Percentiles rank a stretch among this genome's conserved stretches.
phyloP scores from a whole-genome alignment of 2,888 invertebrate species.

The Arctia plantaginis region DNA sequence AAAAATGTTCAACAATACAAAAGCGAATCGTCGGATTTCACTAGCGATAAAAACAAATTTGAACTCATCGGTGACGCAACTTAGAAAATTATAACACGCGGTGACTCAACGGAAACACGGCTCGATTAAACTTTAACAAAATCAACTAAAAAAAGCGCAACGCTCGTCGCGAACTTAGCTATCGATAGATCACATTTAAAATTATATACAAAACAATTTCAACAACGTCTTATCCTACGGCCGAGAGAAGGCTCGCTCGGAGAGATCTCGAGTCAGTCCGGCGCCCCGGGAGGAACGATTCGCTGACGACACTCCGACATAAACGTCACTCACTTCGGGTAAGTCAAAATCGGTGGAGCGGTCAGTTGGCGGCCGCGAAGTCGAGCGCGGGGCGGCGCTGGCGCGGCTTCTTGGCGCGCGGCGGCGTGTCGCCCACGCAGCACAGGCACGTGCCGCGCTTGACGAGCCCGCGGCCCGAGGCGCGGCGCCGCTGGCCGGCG shows the following conservation, averaged over 20 bases:
- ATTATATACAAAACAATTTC: conserved; percentile 82
- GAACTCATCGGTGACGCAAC: conserved; percentile 72
- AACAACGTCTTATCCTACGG: conserved; percentile 67
- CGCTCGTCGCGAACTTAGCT: conserved; percentile 58
- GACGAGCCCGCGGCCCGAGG: conserved; percentile 85
- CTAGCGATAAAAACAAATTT: conserved; percentile 61
- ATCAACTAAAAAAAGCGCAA: conserved; percentile 27
- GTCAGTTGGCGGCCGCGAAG: conserved; percentile 54
- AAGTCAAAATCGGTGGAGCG: background rate
- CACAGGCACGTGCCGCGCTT: conserved; percentile 87
- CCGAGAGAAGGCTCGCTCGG: conserved; percentile 58
- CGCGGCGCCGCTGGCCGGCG: conserved; percentile 43
- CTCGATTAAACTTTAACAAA: conserved; percentile 66
- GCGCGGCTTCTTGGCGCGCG: conserved; percentile 79
- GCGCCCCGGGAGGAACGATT: background rate
- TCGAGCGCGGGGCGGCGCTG: conserved; percentile 70
- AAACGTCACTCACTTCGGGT: background rate
- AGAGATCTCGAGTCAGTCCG: conserved; percentile 76
- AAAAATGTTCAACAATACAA: conserved; percentile 65
- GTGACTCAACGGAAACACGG: conserved; percentile 60
- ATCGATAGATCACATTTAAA: conserved; percentile 58
- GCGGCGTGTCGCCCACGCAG: conserved; percentile 86
- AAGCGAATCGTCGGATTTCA: conserved; percentile 49
- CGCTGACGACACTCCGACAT: background rate
- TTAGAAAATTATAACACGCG: conserved; percentile 65